Evolutionary conservation across 2,113 vertebrate species (phyloP), one percentile per base, ranked within the genome.

Genomic region (Rhea americana): DNA sequence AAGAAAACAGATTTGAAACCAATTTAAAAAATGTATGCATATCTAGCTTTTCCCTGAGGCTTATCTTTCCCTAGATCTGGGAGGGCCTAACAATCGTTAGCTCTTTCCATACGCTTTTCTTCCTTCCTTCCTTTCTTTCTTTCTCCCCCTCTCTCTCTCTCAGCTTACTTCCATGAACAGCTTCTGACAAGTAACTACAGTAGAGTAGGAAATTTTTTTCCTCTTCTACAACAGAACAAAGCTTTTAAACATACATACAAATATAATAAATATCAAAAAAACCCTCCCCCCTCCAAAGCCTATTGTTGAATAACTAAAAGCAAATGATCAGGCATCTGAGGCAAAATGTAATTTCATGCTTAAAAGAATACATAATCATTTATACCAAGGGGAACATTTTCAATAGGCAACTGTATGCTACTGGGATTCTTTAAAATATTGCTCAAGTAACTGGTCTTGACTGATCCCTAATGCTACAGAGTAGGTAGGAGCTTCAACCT

Each of bases 11-110:
- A 67, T 91, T 96, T 93, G 51, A 95, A 94, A 91, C 41, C 43
- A 94, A 81, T 93, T 93, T 83, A 89, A 86, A 41, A 95, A 95
- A 90, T 95, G 74, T 39, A 81, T 88, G 79, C 51, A 78, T 86
- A 88, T 93, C 76, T 90, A 71, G 12, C 61, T 88, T 83, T 90
- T 63, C 82, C 82, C 82, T 70, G 63, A 85, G 82, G 85, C 76
- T 93, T 93, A 83, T 91, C 90, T 91, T 75, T 87, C 35, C 10
- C n/a, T 85, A 53, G 47, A 77, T 94, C 76, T 90, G 72, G 78
- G 93, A 91, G 55, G n/a, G 25, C 30, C 55, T 78, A 88, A 71
- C 59, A 91, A 74, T 93, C 85, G 91, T 94, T 65, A 77, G 24
- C 21, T 55, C 18, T 71, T 15, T 73, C 32, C 9, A 21, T 4